Evolutionary conservation across 64 coral and sea anemone species (phyloP), one percentile per base, ranked within the genome.

Genomic region (Exaiptasia diaphana): DNA sequence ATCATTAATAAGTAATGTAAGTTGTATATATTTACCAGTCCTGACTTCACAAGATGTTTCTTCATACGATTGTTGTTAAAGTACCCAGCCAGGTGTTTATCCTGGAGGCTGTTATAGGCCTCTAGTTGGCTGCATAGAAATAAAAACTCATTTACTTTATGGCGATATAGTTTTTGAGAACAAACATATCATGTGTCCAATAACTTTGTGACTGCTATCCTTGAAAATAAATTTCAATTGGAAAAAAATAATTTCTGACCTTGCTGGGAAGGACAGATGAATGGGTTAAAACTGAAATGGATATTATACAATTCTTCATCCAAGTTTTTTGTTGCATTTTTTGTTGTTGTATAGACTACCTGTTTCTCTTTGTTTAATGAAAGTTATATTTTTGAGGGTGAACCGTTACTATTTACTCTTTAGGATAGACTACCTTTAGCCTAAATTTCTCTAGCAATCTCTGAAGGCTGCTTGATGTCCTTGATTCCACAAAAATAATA

Each of bases 51-150:
- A 13, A 91, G 73, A 64, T 97, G 93, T 34, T 87, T 91, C 35
- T 91, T 97, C 83, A 97, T 97, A 17, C 74, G 83, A 18, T 67
- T 71, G 32, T 86, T 97, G 33, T 89, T 77, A 79, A 91, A 97
- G 46, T 91, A 97, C 17, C 93, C 93, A 8, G 82, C 71, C 29
- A 97, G 78, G 48, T 97, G 89, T 39, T 90, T 90, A 53, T 97
- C 93, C 78, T 97, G 93, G 30, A 97, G 74, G 72, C 93, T 97
- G 71, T 91, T 97, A 60, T 97, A 97, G 38, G 88, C 61, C 6
- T 83, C 88, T 42, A 97, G 78, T 38, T 87, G 93, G 9, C 93
- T 97, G 76, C 5, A 77, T 77, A 14, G 24, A 13, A 80, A 43
- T 50, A 57, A 35, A 3, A 41, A 37, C 18, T 4, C 12, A 37